A percentile compares a stretch with the other conserved stretches of the same genome.
phyloP scores from a whole-genome alignment of 2,888 invertebrate genomes.

The Helleia helle region DNA sequence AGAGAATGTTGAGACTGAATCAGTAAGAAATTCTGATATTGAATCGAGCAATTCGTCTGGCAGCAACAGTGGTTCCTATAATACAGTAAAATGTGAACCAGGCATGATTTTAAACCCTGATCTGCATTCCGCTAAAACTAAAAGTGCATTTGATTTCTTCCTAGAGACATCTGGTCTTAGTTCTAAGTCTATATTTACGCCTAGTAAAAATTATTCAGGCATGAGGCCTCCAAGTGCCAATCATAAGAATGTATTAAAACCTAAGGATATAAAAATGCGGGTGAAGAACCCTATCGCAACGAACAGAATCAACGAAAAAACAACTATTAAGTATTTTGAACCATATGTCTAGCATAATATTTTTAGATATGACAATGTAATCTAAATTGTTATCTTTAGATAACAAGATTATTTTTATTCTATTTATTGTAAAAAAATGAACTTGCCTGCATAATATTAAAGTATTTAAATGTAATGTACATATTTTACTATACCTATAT shows the following conservation, averaged over 20 bases:
- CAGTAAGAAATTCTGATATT: slow-evolving; percentile 80
- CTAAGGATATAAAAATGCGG: slow-evolving; percentile 84
- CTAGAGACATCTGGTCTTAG: slow-evolving; percentile 85
- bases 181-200: slow-evolving; percentile 83
- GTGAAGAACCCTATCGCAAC: slow-evolving; percentile 77
- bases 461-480: slow-evolving; percentile 59
- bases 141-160: slow-evolving; percentile 80
- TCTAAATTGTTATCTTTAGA: slow-evolving; percentile 18
- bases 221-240: slow-evolving; percentile 78
- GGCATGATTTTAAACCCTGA: slow-evolving; percentile 46
- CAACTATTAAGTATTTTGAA: slow-evolving; percentile 72
- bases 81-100: slow-evolving; percentile 62
- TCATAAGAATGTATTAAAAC: slow-evolving; percentile 83
- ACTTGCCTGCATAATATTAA: slow-evolving; percentile 70
- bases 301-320: slow-evolving; percentile 72
- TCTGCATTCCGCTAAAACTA: slow-evolving; percentile 48
- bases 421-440: slow-evolving; percentile 64
- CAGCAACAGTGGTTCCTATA: slow-evolving; percentile 64
- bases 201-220: slow-evolving; percentile 46
- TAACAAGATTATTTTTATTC: slow-evolving; percentile 29
- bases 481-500: slow-evolving; percentile 43
- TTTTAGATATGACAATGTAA: slow-evolving; percentile 13
- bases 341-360: slow-evolving; percentile 54
- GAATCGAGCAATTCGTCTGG: slow-evolving; percentile 75
- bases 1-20: slow-evolving; percentile 72